A percentile compares a stretch with the other conserved stretches of the same genome.
Conservation (phyloP, 2,888 invertebrate species). For the Ichneumoninae sp. region DNA sequence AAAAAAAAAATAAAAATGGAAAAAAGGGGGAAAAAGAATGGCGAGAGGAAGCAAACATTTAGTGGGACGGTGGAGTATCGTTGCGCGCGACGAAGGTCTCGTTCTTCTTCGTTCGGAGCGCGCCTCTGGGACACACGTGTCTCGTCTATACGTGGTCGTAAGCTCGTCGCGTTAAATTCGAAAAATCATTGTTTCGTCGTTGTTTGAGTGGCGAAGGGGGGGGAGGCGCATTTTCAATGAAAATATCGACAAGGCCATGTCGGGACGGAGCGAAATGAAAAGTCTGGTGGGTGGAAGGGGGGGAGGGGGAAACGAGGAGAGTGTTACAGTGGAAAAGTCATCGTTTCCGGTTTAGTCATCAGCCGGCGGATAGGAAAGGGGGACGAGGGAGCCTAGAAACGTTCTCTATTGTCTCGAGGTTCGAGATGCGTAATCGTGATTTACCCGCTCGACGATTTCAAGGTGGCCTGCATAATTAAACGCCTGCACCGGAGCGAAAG, state of each 20-base stretch:
- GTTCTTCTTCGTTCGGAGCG: neutral
- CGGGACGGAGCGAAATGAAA: conserved; percentile 16
- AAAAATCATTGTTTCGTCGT: conserved; percentile 2
- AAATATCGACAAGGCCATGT: neutral
- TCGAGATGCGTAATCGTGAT: conserved; percentile 70
- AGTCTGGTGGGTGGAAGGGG: conserved; percentile 18
- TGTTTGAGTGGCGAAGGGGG: neutral
- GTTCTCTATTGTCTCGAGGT: conserved; percentile 67
- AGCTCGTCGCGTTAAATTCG: neutral
- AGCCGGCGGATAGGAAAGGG: neutral
- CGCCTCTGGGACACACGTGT: neutral
- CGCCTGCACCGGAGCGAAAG: conserved; percentile 38
- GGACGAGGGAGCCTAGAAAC: conserved; percentile 51
- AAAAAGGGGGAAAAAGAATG: neutral
- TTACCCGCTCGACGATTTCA: conserved; percentile 68
- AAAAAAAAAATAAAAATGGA: conserved; percentile 18
- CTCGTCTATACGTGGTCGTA: neutral
- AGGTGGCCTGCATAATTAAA: conserved; percentile 72
- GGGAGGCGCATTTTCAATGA: neutral
- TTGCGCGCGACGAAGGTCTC: conserved; percentile 14
- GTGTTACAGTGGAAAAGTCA: conserved; percentile 62
- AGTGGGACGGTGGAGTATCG: conserved; percentile 28
- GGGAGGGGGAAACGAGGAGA: conserved; percentile 42
- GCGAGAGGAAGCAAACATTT: conserved; percentile 58
- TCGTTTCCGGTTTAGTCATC: conserved; percentile 69